Evolutionary conservation across 2,888 invertebrate genomes (phyloP), one percentile per base, ranked within the genome.

Genomic region (Melinopterus prodromus): DNA sequence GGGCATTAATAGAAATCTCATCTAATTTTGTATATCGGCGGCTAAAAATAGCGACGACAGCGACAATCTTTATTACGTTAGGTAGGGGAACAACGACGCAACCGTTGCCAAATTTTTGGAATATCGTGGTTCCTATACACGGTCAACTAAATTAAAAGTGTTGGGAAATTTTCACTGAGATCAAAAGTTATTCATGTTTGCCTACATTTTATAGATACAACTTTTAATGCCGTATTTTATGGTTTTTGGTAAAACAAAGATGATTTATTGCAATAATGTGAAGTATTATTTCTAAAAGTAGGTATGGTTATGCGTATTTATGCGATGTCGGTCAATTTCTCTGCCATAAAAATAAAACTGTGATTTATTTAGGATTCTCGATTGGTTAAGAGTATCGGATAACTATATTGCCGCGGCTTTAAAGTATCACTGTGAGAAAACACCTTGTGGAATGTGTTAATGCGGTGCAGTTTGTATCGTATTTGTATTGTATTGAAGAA

Each of bases 161-260:
- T 53, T 53, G 12, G 53, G 53, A 7, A 53, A 53, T 53, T 53
- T 53, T 53, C 53, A 12, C 53, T 53, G 53, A 53, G 53, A 53
- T 53, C 53, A 53, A 53, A 53, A 53, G 53, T 53, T 53, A 53
- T 53, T 9, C 26, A 26, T 26, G 26, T 26, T 26, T 26, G 26
- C 53, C 9, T 9, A 53, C 71, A 26, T 71, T 71, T 71, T 71
- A 71, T 71, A 71, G 35, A 12, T 16, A 71, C 35, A 14, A 15
- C 15, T 71, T 71, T 71, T 71, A 71, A 16, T 35, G 14, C 71
- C 12, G 16, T 35, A 16, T 71, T 71, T 16, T 26, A 16, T 16
- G n/a, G 26, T 53, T 53, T 53, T 12, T 53, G 1, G 53, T 53
- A 53, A 53, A 53, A 53, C 53, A 53, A 53, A 53, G 53, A 53